Evolutionary conservation across 2,888 invertebrate genomes (phyloP).

Genomic region (Stramonita haemastoma): DNA sequence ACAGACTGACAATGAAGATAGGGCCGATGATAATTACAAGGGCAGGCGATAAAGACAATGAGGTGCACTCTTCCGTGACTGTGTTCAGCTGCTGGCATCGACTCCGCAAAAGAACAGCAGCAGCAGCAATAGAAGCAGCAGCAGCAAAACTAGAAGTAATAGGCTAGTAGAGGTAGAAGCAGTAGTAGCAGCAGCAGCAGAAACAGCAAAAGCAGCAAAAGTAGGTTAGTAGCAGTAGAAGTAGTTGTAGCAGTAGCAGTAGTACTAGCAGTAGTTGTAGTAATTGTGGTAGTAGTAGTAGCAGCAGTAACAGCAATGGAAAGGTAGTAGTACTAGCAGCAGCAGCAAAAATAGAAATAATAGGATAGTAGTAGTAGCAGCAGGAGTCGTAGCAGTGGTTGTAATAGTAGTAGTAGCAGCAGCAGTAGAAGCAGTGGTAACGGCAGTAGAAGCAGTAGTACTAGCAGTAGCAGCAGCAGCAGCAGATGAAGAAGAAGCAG

Average conservation of each 20-base stretch:
- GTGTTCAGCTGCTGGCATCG: no score
- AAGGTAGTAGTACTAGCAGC: no score
- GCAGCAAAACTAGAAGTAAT: constrained; percentile 34
- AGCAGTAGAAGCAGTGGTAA: constrained; percentile 33
- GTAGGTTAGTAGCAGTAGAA: constrained; percentile 13
- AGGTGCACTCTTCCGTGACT: neutral
- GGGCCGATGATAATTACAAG: neutral
- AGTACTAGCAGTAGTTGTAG: no score
- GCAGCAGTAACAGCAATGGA: no score
- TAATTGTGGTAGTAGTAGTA: no score
- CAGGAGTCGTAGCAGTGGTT: constrained; percentile 31
- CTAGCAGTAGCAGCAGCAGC: no score
- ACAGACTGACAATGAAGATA: neutral
- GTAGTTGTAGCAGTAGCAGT: neutral
- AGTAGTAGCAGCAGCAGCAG: constrained; percentile 33
- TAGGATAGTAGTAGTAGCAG: constrained; percentile 28
- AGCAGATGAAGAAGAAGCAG: no score
- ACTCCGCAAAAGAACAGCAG: no score
- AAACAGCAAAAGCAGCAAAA: no score
- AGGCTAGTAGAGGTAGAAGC: constrained; percentile 33
- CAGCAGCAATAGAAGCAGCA: constrained; percentile 3
- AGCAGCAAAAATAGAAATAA: no score
- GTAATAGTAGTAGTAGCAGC: constrained; percentile 31
- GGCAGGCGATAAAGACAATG: neutral
- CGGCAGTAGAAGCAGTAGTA: neutral